Base-by-base conservation (phyloP, 2,797 vertebrate species). In the Mionectes olivaceus region DNA sequence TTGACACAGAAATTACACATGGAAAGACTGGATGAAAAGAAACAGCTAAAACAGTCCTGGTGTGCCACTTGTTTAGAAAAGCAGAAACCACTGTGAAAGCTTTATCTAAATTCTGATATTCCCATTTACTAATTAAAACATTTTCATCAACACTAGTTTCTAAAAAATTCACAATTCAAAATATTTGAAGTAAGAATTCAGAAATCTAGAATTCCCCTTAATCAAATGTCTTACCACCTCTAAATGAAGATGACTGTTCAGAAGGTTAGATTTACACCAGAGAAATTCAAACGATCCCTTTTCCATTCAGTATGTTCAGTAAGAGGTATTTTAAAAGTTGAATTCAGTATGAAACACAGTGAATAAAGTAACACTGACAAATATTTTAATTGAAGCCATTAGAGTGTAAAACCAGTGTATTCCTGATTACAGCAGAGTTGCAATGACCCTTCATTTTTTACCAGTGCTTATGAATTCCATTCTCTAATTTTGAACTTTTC, bases 401-500 rank as follows among this genome's bases (percentile, higher is more conserved):
- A 83, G 18, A 65, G 27, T n/a, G 39, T 35, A 70, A 88, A 89
- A 73, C 6, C 19, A 46, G 17, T 15, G 30, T 39, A 74, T 43
- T 87, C 60, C 68, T 80, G 86, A 87, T 89, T 78, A 87, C 30
- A 84, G 71, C 5, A 37, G 35, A 73, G 43, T 14, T 64, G 19
- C 55, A 80, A 75, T 0, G 10, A 74, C 15, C 30, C 33, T 82
- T 67, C 56, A 70, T 82, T 94, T 90, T 94, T 84, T 35, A 87
- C 71, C 67, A 50, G 17, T 82, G 74, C 92, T 94, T 93, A 95
- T 82, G 80, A 92, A 95, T 90, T 87, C 87, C 71, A 89, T 44
- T 75, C 46, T 80, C 57, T 82, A 39, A 75, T 85, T 94, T 43
- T 80, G 49, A 74, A 70, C 64, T 80, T 77, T 76, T 77, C 68